Base-by-base conservation (phyloP, 2,888 invertebrate species). In the Auanema freiburgensis region DNA sequence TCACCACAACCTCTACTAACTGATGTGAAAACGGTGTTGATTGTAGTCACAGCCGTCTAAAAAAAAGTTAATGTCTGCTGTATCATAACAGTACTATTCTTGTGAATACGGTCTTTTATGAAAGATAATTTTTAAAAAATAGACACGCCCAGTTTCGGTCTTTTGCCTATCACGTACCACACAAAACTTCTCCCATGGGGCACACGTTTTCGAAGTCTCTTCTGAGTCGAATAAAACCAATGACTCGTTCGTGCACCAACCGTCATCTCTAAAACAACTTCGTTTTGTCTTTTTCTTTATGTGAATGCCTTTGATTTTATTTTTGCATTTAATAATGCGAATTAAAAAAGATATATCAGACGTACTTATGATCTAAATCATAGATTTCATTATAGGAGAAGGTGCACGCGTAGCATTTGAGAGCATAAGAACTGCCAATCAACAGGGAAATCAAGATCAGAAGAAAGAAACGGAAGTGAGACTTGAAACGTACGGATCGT, bases 201-300 rank as follows among this genome's bases (percentile, higher is more conserved):
- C 80, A 58, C 80, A 80, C 8, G 69, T 69, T 52, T 80, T 77
- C 16, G 79, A 66, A 2, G 79, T 79, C 51, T 80, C 77, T 23
- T 75, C 71, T 16, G 65, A 61, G 12, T 74, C 76, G 58, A 65
- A 76, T 18, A 72, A 66, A 18, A 76, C 68, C 23, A 76, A 61
- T 6, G 76, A 79, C 57, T 76, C 79, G 57, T 80, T 80, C 4
- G 80, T 76, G 65, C 80, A 80, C 80, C 80, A 80, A 1, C 73
- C 77, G 33, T 33, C 33, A 63, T 80, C 79, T 60, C 73, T 75
- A 50, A 57, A 72, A 64, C 16, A 52, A 41, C 49, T 59, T 59
- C 44, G 10, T 2, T 21, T 46, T 10, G 46, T 41, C 16, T 54
- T 6, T 4, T 21, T 57, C 16, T 12, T 18, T 18, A 18, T 42